These are phyloP conservation scores for Brachionus calyciflorus DNA, from an alignment of 1,140 invertebrate genomes.

Conservation along the genomic window DNA sequence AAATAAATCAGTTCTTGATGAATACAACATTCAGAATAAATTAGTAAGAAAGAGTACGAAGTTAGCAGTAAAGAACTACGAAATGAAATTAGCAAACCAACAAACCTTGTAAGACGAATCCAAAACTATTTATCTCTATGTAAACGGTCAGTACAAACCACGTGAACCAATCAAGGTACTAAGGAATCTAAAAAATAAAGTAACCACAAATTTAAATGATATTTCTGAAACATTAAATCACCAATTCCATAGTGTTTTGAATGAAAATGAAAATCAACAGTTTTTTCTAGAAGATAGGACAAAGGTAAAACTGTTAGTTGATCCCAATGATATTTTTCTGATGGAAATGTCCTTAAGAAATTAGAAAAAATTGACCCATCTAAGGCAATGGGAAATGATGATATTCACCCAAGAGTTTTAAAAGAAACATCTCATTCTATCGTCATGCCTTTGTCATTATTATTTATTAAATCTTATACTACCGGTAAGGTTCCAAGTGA, in stretches of 20 bases:
- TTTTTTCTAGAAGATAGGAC: neutral
- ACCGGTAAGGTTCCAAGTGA: slow-evolving; percentile 4
- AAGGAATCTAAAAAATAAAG: neutral
- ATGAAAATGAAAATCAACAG: neutral
- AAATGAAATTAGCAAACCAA: no score
- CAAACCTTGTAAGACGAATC: neutral
- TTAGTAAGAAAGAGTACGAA: no score
- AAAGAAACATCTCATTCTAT: neutral
- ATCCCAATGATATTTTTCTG: neutral
- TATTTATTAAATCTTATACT: neutral
- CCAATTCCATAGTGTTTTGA: neutral
- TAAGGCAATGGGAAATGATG: neutral
- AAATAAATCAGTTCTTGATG: no score
- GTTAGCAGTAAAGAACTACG: no score
- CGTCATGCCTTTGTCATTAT: neutral
- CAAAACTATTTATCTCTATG: neutral
- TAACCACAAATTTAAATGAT: neutral
- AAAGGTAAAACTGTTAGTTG: neutral
- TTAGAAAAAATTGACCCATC: neutral
- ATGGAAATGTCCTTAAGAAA: neutral
- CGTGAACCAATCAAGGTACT: slow-evolving; percentile 5
- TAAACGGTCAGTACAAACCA: neutral
- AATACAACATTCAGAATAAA: no score
- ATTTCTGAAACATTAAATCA: neutral
- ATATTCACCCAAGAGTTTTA: neutral